Conservation (phyloP, 2,888 invertebrate genomes). For the Oscheius sp. region DNA sequence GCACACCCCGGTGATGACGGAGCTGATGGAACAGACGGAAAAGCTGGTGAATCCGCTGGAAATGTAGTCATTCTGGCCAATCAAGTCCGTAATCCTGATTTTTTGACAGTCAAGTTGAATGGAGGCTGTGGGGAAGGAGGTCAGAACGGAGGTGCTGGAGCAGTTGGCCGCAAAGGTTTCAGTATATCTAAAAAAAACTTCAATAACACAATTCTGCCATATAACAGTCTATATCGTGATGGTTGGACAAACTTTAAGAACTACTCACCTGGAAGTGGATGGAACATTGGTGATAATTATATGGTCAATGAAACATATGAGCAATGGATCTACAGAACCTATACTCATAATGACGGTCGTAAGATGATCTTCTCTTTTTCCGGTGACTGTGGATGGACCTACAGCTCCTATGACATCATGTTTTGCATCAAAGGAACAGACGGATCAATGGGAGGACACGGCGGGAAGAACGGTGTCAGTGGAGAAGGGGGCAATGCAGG, state of each 20-base stretch:
- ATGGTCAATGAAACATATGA: not conserved
- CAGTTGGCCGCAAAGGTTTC: slow-evolving; percentile 1
- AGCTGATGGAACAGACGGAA: slow-evolving; percentile 11
- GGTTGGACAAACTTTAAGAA: not conserved
- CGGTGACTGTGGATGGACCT: slow-evolving; percentile 4
- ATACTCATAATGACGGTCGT: slow-evolving; percentile 6
- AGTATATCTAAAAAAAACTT: not conserved
- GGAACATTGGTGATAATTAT: not conserved
- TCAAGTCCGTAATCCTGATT: not conserved
- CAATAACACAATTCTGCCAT: not conserved
- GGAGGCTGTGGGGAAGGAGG: slow-evolving; percentile 18
- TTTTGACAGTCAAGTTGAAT: not conserved
- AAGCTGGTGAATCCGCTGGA: slow-evolving; percentile 19
- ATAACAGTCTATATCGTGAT: slow-evolving; percentile 8
- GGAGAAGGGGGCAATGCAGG: slow-evolving; percentile 27
- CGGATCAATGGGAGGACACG: slow-evolving; percentile 4
- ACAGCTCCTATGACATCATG: slow-evolving; percentile 19
- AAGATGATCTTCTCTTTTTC: slow-evolving; percentile 19
- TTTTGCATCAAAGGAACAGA: slow-evolving; percentile 26
- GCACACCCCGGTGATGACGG: slow-evolving; percentile 1
- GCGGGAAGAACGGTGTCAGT: slow-evolving; percentile 28
- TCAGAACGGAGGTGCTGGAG: slow-evolving; percentile 13
- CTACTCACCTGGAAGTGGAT: not conserved
- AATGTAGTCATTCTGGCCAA: slow-evolving; percentile 3
- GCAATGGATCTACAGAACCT: slow-evolving; percentile 7